Evolutionary conservation across 2,888 invertebrate genomes (phyloP).

Genomic region (Eumerus sabulonum): DNA sequence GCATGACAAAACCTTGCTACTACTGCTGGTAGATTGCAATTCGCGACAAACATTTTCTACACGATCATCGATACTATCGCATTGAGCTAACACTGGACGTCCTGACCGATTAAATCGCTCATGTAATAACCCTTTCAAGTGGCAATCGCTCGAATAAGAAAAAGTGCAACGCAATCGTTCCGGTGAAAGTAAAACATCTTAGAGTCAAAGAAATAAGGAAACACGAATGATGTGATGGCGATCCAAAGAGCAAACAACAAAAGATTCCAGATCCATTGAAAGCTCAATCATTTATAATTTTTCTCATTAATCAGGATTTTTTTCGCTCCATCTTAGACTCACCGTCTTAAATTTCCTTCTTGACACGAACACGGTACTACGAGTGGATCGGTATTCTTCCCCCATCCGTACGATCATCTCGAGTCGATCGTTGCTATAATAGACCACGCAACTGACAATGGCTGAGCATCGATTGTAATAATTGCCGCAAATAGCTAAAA

Average conservation of each 20-base stretch:
- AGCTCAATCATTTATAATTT: conserved; percentile 59
- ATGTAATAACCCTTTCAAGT: conserved; percentile 19
- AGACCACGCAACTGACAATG: conserved; percentile 52
- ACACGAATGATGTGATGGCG: conserved; percentile 12
- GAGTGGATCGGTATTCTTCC: conserved; percentile 16
- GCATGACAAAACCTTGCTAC: too few relatives aligned
- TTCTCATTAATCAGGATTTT: conserved; percentile 65
- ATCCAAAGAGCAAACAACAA: conserved; percentile 43
- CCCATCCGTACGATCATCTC: not conserved
- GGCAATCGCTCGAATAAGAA: not conserved
- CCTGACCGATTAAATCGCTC: conserved; percentile 2
- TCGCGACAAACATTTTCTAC: not conserved
- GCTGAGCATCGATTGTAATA: conserved; percentile 7
- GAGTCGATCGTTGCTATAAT: conserved; percentile 23
- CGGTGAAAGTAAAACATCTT: conserved; percentile 47
- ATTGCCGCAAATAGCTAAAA: conserved; percentile 35
- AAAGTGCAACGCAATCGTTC: conserved; percentile 27
- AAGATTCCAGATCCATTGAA: conserved; percentile 62
- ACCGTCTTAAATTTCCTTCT: too few relatives aligned
- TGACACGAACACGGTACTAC: conserved; percentile 1
- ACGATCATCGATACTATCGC: not conserved
- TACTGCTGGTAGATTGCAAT: not conserved
- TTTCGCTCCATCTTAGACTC: conserved; percentile 8
- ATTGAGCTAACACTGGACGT: not conserved
- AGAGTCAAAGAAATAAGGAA: conserved; percentile 31